These are phyloP conservation scores for Trichosurus vulpecula DNA, from an alignment of 2,797 vertebrate species.

Conservation along the genomic window DNA sequence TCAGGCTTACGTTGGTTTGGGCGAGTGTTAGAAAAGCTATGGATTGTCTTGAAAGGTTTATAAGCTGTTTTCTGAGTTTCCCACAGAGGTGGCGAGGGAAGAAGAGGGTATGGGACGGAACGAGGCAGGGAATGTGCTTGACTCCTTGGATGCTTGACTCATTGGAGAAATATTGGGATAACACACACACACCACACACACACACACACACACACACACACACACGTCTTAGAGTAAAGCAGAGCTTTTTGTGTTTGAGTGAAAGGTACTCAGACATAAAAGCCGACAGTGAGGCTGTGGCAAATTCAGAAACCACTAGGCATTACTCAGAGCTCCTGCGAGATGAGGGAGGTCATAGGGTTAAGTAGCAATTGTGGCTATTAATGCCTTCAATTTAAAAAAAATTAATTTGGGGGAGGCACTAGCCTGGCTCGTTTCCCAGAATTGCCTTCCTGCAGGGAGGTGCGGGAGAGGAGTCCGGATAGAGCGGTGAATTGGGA, in stretches of 20 bases:
- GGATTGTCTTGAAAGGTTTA: conserved; percentile 30
- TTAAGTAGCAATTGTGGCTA: background rate
- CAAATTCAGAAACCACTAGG: background rate
- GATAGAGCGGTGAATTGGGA: background rate
- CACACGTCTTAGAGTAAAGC: background rate
- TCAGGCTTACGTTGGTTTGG: background rate
- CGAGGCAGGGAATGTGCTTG: background rate
- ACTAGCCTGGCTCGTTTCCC: background rate
- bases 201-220: background rate
- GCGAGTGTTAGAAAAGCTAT: conserved; percentile 14
- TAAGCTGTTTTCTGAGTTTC: background rate
- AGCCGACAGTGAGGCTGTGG: background rate
- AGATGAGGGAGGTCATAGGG: background rate
- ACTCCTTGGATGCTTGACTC: conserved; percentile 29
- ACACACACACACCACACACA: background rate
- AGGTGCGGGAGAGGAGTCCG: background rate
- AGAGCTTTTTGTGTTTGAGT: conserved; percentile 12
- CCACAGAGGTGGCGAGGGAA: conserved; percentile 26
- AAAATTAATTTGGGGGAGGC: background rate
- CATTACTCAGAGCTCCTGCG: background rate
- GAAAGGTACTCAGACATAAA: background rate
- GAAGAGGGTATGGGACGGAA: background rate
- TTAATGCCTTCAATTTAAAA: background rate
- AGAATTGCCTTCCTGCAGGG: background rate
- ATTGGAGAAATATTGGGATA: background rate